A percentile compares a stretch with the other conserved stretches of the same genome.
phyloP scores from a whole-genome alignment of 1,140 invertebrate genomes.

The Dreissena polymorpha region DNA sequence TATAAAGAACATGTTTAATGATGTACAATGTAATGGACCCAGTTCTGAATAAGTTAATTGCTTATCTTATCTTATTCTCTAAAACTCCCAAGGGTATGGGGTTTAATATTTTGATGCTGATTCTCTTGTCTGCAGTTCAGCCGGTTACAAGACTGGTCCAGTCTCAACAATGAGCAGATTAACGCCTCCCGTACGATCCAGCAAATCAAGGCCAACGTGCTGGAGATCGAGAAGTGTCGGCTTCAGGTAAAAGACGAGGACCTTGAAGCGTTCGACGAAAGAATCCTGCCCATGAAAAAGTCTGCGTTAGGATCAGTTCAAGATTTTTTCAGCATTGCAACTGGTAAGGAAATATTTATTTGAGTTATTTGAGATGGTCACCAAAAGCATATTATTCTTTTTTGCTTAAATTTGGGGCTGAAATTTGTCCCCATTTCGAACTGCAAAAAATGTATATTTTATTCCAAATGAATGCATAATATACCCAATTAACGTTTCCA shows the following conservation, averaged over 20 bases:
- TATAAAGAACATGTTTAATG: too few species aligned
- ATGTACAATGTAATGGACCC: too few species aligned
- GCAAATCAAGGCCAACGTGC: conserved; percentile 73
- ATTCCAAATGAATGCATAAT: background rate
- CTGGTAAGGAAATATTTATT: background rate
- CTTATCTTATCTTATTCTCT: too few species aligned
- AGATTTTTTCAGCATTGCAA: conserved; percentile 57
- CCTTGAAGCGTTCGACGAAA: conserved; percentile 66
- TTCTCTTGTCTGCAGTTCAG: conserved; percentile 59
- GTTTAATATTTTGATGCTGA: too few species aligned
- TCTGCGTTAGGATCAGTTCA: conserved; percentile 61
- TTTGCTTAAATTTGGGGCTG: too few species aligned
- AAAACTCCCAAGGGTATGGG: too few species aligned
- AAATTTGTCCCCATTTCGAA: too few species aligned
- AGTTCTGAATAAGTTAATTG: too few species aligned
- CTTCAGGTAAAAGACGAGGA: conserved; percentile 70
- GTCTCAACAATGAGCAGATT: conserved; percentile 71
- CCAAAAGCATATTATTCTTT: background rate
- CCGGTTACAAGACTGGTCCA: conserved; percentile 66
- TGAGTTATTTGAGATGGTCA: background rate
- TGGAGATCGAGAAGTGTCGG: conserved; percentile 72
- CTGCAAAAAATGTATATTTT: background rate
- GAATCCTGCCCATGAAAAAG: conserved; percentile 64
- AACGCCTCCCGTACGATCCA: conserved; percentile 75
- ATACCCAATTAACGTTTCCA: background rate